Base-by-base conservation (phyloP, 2,888 invertebrate species). In the Lacanobia oleracea region DNA sequence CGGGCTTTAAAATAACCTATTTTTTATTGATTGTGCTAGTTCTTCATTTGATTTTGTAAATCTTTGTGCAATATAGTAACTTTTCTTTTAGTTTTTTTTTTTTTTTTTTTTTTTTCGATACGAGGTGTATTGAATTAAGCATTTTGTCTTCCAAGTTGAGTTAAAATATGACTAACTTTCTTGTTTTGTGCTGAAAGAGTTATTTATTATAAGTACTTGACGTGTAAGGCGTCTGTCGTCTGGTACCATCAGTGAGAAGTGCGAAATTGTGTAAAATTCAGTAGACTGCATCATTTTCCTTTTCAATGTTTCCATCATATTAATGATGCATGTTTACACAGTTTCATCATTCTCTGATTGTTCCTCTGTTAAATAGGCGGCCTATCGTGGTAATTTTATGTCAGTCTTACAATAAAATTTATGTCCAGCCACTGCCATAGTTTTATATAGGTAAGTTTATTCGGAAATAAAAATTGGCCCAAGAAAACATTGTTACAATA, bases 401-500 rank as follows among this genome's bases (percentile, higher is more conserved):
- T 72, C 78, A 77, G 50, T 77, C 70, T 85, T 70, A 72, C 72
- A 78, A 83, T 70, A 72, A 71, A 78, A 83, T 78, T 79, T 76
- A 88, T 88, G 86, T 90, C 88, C 89, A 88, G 87, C 86, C 94
- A 94, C 94, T 93, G 94, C 93, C 93, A 92, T 93, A 92, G 89
- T 88, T 88, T 88, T 90, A 92, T 90, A 83, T 89, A 90, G 81
- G 88, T 91, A 90, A 89, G 88, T 86, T 88, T 81, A 82, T 83
- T 84, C 72, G 72, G 73, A 75, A 81, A 80, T 75, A 66, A 76
- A 14, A 74, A 75, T 78, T 81, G 45, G 16, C 60, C 57, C 54
- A 53, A 66, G 33, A 67, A 76, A 80, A 67, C 61, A 61, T 53
- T 68, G 54, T 53, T 69, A 16, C 8, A 67, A 18, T 6, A 7